A percentile compares a stretch with the other conserved stretches of the same genome.
Evolutionary conservation across 1,140 invertebrate genomes (phyloP).

Genomic region (Chionoecetes opilio): DNA sequence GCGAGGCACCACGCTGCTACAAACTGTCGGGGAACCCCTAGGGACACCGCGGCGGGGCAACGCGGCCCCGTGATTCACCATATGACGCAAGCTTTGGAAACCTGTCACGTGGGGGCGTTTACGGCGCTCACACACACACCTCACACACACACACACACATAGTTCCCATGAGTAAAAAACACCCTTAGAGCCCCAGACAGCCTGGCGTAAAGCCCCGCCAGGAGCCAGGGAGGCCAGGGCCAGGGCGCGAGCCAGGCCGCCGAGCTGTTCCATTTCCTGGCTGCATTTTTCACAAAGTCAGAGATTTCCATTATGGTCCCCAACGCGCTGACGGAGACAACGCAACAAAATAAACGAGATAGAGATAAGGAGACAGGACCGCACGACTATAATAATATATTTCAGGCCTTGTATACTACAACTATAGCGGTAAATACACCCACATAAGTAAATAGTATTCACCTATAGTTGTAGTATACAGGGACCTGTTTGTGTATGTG

Average conservation of each 20-base stretch:
- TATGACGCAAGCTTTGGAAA: background rate
- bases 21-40: background rate
- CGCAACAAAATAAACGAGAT: too few relatives aligned
- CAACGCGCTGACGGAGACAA: background rate
- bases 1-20: background rate
- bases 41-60: background rate
- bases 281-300: background rate
- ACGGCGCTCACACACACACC: background rate
- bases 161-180: too few relatives aligned
- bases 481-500: too few relatives aligned
- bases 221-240: background rate
- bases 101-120: slow-evolving; percentile 10
- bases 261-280: slow-evolving; percentile 13
- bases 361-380: too few relatives aligned
- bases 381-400: too few relatives aligned
- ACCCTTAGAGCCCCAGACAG: too few relatives aligned
- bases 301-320: background rate
- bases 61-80: background rate
- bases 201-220: background rate
- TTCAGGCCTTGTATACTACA: too few relatives aligned
- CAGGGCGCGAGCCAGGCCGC: too few relatives aligned
- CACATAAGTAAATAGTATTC: too few relatives aligned
- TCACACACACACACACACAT: background rate
- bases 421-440: too few relatives aligned
- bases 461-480: too few relatives aligned